Evolutionary conservation across 2,888 invertebrate species (phyloP).

Genomic region (Acanthosepion pharaonis): DNA sequence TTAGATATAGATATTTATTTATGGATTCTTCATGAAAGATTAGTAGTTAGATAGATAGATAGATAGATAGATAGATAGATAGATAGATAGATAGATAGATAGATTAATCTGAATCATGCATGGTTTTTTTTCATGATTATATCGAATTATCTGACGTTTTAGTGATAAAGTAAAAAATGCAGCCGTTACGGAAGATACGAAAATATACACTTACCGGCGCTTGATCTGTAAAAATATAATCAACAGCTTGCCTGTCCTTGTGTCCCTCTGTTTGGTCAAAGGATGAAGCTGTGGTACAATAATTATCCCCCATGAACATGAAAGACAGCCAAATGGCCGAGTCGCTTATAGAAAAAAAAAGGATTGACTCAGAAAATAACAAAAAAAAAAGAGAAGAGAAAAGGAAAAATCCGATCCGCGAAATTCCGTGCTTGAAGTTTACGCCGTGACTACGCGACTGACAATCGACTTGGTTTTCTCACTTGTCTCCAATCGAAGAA

Average conservation of each 20-base stretch:
- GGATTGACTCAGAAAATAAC: background rate
- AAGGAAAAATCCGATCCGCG: background rate
- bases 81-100: no score
- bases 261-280: background rate
- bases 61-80: no score
- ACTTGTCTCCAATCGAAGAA: background rate
- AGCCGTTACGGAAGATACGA: no score
- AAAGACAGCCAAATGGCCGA: background rate
- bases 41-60: no score
- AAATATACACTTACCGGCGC: background rate
- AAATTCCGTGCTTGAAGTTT: background rate
- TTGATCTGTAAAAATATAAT: conserved; percentile 1
- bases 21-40: no score
- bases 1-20: no score
- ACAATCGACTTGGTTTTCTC: background rate
- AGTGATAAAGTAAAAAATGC: no score
- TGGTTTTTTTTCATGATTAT: no score
- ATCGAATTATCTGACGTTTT: no score
- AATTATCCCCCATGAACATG: conserved; percentile 8
- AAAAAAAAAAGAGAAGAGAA: no score
- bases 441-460: background rate
- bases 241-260: background rate
- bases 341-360: background rate
- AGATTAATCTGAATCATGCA: no score
- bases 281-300: background rate